phyloP scores from a whole-genome alignment of 1,140 invertebrate genomes.

The Platyura marginata region DNA sequence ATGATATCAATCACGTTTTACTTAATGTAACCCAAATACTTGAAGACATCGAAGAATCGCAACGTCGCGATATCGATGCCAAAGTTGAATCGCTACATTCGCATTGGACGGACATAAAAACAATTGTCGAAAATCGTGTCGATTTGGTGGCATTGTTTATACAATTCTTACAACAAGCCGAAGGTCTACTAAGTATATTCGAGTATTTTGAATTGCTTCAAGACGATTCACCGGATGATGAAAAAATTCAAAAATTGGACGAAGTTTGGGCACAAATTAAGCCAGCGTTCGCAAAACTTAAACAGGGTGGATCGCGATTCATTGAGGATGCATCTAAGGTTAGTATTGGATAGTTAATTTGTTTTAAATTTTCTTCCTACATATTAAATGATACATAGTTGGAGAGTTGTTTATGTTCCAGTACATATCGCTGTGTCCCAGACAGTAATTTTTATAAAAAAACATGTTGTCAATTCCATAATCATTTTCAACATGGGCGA shows the following conservation, averaged over 20 bases:
- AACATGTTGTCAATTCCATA: too few relatives aligned
- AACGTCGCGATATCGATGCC: slow-evolving; percentile 37
- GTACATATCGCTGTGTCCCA: background rate
- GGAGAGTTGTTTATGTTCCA: too few relatives aligned
- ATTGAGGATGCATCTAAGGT: slow-evolving; percentile 43
- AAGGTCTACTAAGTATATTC: slow-evolving; percentile 43
- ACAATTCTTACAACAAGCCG: slow-evolving; percentile 51
- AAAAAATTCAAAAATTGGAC: slow-evolving; percentile 32
- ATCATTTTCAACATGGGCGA: background rate
- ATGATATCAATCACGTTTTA: slow-evolving; percentile 41
- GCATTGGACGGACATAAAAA: slow-evolving; percentile 44
- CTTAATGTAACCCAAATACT: slow-evolving; percentile 43
- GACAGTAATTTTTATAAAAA: too few relatives aligned
- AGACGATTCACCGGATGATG: slow-evolving; percentile 28
- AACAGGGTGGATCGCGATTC: slow-evolving; percentile 44
- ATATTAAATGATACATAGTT: too few relatives aligned
- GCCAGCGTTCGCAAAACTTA: slow-evolving; percentile 36
- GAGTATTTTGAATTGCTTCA: slow-evolving; percentile 42
- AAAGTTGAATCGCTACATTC: slow-evolving; percentile 40
- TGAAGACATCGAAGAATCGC: slow-evolving; percentile 43
- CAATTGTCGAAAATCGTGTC: slow-evolving; percentile 40
- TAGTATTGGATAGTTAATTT: slow-evolving; percentile 7
- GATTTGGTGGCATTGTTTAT: slow-evolving; percentile 43
- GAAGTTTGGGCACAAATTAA: slow-evolving; percentile 41
- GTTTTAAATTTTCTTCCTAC: background rate